Evolutionary conservation across 2,113 vertebrate species (phyloP).

Genomic region (Murina feae): DNA sequence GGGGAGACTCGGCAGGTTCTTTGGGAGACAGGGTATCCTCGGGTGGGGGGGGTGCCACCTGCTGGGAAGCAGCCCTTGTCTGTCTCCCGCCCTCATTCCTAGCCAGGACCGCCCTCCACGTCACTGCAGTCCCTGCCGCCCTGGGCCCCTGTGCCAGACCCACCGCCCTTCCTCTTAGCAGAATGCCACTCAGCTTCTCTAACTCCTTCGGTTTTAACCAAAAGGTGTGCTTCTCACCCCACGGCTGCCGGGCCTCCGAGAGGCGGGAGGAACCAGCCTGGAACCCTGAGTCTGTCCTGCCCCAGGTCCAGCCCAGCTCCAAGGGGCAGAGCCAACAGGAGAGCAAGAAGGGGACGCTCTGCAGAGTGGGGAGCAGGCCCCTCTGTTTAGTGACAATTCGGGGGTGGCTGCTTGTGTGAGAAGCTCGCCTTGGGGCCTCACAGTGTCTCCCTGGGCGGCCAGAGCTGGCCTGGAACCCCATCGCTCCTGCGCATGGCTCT

Average conservation of each 20-base stretch:
- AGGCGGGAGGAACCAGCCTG: no score
- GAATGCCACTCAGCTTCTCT: fast-evolving
- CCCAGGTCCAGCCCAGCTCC: fast-evolving
- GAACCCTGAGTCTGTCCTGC: background rate
- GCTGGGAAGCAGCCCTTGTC: no score
- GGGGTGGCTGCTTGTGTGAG: background rate
- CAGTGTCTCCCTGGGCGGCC: background rate
- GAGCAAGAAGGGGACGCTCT: background rate
- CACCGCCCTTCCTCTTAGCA: background rate
- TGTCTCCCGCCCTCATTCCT: no score
- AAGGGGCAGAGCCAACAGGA: fast-evolving
- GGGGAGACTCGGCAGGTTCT: no score
- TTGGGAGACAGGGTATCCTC: no score
- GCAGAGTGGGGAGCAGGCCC: no score
- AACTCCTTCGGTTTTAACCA: background rate
- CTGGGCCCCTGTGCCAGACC: background rate
- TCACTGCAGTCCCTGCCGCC: no score
- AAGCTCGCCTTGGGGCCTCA: background rate
- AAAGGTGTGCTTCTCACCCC: fast-evolving
- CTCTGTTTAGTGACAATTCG: background rate
- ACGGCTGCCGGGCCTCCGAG: fast-evolving
- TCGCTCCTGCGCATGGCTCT: no score
- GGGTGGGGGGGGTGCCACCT: no score
- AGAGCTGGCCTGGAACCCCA: no score
- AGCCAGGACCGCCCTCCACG: no score